Conservation (phyloP, 1,140 invertebrate species). For the Argopecten irradians region DNA sequence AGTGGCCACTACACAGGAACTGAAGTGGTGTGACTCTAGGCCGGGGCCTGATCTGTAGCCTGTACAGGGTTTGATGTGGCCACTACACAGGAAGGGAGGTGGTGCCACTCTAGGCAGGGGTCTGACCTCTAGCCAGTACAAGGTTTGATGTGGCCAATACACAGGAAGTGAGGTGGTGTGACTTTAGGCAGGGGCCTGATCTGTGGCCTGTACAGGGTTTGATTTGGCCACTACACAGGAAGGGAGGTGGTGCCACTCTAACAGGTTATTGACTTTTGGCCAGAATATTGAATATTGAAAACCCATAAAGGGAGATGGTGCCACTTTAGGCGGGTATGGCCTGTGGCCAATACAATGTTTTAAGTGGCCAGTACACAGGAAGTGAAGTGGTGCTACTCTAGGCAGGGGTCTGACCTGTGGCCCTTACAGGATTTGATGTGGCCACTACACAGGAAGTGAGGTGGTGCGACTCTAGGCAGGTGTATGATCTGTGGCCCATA, state of each 20-base stretch:
- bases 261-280: no score
- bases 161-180: not conserved
- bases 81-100: not conserved
- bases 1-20: not conserved
- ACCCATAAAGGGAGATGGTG: not conserved
- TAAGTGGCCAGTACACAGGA: not conserved
- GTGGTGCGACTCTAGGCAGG: not conserved
- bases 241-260: not conserved
- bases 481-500: not conserved
- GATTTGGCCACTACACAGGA: not conserved
- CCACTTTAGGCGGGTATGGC: not conserved
- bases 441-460: not conserved
- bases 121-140: not conserved
- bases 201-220: not conserved
- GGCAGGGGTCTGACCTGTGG: not conserved
- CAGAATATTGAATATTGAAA: no score
- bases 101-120: not conserved
- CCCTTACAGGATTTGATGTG: not conserved
- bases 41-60: not conserved
- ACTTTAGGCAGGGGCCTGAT: not conserved
- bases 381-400: not conserved
- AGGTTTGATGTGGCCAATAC: not conserved
- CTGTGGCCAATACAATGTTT: not conserved
- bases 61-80: not conserved
- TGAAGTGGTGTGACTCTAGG: not conserved